Percentiles rank a stretch among this genome's conserved stretches.
These are phyloP conservation scores for Rhagologus leucostigma DNA, from an alignment of 2,113 vertebrate species.

Conservation along the genomic window DNA sequence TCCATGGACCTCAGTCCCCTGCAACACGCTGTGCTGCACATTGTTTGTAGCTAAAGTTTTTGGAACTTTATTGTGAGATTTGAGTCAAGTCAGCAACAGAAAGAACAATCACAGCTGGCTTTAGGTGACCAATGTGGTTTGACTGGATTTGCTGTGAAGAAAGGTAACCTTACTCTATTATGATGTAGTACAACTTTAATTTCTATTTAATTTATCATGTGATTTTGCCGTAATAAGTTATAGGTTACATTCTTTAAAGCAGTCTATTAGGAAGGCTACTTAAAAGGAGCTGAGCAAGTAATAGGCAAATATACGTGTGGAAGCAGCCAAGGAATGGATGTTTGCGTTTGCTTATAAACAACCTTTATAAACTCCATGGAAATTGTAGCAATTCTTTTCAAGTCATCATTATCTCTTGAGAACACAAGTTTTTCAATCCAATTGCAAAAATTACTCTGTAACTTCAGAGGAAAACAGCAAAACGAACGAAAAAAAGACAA, in stretches of 20 bases:
- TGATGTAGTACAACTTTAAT: background rate
- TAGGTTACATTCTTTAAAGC: background rate
- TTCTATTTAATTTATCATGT: background rate
- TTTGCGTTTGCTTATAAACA: background rate
- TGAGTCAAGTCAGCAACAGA: background rate
- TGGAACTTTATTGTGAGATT: background rate
- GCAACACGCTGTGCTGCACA: rapidly evolving
- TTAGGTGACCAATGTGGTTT: background rate
- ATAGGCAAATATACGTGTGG: background rate
- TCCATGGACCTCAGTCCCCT: background rate
- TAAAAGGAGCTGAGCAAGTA: background rate
- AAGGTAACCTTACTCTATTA: background rate
- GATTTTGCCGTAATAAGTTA: background rate
- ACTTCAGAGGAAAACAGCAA: background rate
- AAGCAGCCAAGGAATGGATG: background rate
- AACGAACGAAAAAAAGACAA: background rate
- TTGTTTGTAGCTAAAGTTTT: background rate
- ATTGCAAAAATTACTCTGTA: background rate
- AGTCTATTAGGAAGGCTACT: background rate
- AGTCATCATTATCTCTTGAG: background rate
- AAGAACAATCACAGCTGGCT: background rate
- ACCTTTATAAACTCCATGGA: background rate
- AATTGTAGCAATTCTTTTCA: background rate
- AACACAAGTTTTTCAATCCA: background rate
- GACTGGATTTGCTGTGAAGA: background rate